A percentile compares a stretch with the other conserved stretches of the same genome.
Conservation (phyloP, 2,797 vertebrate genomes). For the Taenioides sp. region DNA sequence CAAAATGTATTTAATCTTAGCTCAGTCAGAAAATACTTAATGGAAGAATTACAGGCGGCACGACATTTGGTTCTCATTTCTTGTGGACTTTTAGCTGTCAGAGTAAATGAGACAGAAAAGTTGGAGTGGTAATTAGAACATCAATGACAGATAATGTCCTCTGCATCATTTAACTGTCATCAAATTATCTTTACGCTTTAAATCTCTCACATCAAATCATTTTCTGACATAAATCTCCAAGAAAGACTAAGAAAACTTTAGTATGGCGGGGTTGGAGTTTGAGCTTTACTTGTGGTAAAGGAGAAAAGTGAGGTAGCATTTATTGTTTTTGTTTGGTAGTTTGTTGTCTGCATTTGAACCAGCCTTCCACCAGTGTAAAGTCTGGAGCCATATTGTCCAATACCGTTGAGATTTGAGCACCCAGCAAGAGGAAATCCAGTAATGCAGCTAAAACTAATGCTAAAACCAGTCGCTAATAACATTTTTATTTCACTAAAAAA, state of each 20-base stretch:
- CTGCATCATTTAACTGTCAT: conserved; percentile 22
- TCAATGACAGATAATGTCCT: conserved; percentile 21
- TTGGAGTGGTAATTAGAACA: conserved; percentile 28
- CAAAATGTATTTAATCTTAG: conserved; percentile 9
- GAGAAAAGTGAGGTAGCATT: no score
- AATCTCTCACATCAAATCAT: neutral
- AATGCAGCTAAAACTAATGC: no score
- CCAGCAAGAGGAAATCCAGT: no score
- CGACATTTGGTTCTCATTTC: conserved; percentile 1
- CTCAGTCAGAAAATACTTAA: conserved; percentile 8
- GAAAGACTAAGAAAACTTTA: neutral
- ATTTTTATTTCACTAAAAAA: no score
- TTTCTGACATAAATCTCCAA: neutral
- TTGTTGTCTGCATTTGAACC: no score
- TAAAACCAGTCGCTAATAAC: no score
- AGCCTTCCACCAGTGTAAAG: no score
- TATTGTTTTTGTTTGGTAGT: no score
- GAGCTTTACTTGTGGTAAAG: neutral
- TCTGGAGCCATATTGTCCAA: no score
- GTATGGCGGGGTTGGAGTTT: neutral
- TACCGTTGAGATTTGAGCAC: no score
- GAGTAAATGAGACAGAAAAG: conserved; percentile 11
- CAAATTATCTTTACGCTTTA: conserved; percentile 8
- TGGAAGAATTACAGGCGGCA: conserved; percentile 8
- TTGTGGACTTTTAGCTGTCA: conserved; percentile 16